phyloP scores from a whole-genome alignment of 2,113 vertebrate species.

The Choloepus hoffmanni region DNA sequence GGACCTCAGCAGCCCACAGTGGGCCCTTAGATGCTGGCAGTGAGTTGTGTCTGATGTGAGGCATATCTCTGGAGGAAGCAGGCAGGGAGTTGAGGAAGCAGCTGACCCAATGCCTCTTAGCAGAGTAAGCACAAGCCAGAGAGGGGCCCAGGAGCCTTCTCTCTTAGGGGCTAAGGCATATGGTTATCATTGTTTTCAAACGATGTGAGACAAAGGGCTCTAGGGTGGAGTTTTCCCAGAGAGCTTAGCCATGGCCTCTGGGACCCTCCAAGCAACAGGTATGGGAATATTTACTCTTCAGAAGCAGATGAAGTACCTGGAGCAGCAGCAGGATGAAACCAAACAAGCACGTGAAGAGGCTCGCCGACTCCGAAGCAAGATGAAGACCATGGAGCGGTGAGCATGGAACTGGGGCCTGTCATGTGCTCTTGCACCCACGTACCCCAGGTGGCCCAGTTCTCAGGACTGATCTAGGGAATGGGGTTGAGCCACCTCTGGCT shows the following conservation, averaged over 20 bases:
- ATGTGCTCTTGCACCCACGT: neutral
- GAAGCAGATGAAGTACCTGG: slow-evolving; percentile 97
- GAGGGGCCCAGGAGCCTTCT: neutral
- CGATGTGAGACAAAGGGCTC: neutral
- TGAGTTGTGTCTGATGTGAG: neutral
- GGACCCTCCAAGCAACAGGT: neutral
- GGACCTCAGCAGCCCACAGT: neutral
- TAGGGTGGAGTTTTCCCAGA: neutral
- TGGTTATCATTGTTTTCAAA: slow-evolving; percentile 35
- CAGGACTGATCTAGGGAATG: neutral
- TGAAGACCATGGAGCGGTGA: slow-evolving; percentile 94
- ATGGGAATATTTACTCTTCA: slow-evolving; percentile 76
- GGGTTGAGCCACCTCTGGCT: neutral
- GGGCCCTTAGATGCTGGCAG: neutral
- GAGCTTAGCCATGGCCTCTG: neutral
- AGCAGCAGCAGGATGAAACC: slow-evolving; percentile 92
- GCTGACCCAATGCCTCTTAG: neutral
- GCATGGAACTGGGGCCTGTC: accelerated
- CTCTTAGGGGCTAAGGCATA: neutral
- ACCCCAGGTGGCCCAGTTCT: neutral
- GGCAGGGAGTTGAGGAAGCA: neutral
- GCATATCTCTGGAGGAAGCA: neutral
- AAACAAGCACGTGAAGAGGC: slow-evolving; percentile 93
- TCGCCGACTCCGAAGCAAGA: slow-evolving; percentile 89
- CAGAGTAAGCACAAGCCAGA: slow-evolving; percentile 1